Percentiles rank a stretch among this genome's conserved stretches.
Conservation (phyloP, 2,797 vertebrate species). For the Lepus townsendii region DNA sequence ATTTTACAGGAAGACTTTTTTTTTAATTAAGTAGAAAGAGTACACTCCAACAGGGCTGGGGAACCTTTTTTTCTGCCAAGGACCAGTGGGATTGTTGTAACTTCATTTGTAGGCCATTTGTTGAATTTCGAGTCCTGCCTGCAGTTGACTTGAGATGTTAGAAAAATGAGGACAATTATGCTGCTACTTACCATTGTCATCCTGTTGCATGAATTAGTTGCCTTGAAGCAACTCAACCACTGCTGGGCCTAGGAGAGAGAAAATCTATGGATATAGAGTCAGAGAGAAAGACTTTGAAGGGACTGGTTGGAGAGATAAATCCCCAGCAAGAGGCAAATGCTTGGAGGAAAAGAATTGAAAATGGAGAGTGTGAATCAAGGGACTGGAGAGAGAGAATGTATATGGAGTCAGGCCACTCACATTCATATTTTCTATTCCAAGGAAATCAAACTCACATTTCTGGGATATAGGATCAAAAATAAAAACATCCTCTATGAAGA, state of each 20-base stretch:
- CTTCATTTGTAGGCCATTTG: no score
- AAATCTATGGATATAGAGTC: background rate
- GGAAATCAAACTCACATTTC: constrained; percentile 88
- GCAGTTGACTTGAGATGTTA: constrained; percentile 24
- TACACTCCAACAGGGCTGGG: background rate
- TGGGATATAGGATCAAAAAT: constrained; percentile 86
- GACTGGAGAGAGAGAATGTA: background rate
- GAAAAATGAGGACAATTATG: constrained; percentile 36
- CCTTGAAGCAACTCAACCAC: background rate
- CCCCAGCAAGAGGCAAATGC: background rate
- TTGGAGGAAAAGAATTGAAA: background rate
- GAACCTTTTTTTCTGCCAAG: no score
- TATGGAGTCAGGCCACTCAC: constrained; percentile 81
- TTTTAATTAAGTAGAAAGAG: background rate
- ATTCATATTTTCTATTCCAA: constrained; percentile 85
- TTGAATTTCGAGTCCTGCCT: no score
- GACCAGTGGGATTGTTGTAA: no score
- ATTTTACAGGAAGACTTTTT: background rate
- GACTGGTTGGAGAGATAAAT: background rate
- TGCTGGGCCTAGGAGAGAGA: background rate
- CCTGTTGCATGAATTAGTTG: background rate
- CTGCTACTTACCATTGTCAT: background rate
- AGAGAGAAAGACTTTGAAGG: background rate
- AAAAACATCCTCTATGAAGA: constrained; percentile 88
- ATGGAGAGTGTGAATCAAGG: background rate